Base-by-base conservation (phyloP, 2,113 vertebrate species). In the Verasper variegatus region DNA sequence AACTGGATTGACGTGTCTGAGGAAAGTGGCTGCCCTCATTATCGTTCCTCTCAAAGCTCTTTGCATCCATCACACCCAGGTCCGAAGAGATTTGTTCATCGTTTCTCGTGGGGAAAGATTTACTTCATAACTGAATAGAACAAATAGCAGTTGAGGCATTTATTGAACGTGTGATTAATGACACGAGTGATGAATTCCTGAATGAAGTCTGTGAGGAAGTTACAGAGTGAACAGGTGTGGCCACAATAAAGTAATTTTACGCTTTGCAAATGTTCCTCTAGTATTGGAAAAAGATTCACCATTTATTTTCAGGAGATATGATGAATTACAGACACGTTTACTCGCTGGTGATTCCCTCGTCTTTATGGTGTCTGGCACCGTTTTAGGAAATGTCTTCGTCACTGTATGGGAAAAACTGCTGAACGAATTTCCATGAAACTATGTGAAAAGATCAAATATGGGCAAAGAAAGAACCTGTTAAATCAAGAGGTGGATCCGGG, bases 41-140 rank as follows among this genome's bases (percentile, higher is more conserved):
- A 70, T 70, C 45, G 4, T 62, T 58, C 26, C 55, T 42, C 61
- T 3, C 65, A 74, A 52, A 80, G 70, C 66, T 79, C 55, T 58
- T 82, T 85, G 54, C 69, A 21, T 71, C 69, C 80, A 55, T 71
- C 54, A 75, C 77, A 55, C 71, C 63, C 27, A 56, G 45, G 47
- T 55, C 71, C 73, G 63, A 86, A 64, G 10, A 73, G 26, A n/a
- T n/a, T n/a, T 8, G 45, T 68, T 52, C 63, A 71, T 65, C 2
- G 17, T 55, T 74, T 76, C 35, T 21, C 6, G 5, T 31, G 31
- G 31, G 6, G 27, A 27, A 27, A 27, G 0, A 5, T 0, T 27
- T 47, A 10, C 42, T 26, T 54, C 54, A 47, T 1, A n/a, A 47
- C 21, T 45, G 24, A 72, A 23, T 24, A 17, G 23, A 70, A 54